Evolutionary conservation across 1,140 invertebrate genomes (phyloP).

Genomic region (Carcinoscorpius rotundicauda): DNA sequence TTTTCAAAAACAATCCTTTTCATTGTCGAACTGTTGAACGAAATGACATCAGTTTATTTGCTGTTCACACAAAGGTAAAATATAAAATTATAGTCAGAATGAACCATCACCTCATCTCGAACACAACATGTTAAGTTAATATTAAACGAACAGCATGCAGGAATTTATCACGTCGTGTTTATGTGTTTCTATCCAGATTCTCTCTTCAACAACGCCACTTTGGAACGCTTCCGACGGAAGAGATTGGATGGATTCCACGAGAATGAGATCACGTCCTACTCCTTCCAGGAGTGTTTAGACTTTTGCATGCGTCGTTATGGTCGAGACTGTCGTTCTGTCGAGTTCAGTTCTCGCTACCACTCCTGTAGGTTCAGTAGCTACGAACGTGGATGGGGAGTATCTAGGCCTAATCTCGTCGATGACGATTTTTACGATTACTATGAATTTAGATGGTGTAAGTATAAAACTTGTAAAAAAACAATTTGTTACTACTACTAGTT

Average conservation of each 20-base stretch:
- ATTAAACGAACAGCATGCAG: not conserved
- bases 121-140: not conserved
- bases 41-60: not conserved
- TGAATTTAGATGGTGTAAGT: constrained; percentile 59
- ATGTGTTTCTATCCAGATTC: constrained; percentile 16
- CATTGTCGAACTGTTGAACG: not conserved
- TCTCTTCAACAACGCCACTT: constrained; percentile 46
- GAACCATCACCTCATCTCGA: not conserved
- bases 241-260: constrained; percentile 71
- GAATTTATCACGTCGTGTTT: not conserved
- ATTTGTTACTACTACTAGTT: constrained; percentile 9
- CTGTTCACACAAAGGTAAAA: not conserved
- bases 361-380: constrained; percentile 71
- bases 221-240: constrained; percentile 74
- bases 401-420: constrained; percentile 53
- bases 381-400: constrained; percentile 35
- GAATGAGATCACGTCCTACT: constrained; percentile 71
- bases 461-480: constrained; percentile 2
- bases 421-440: constrained; percentile 85
- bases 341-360: constrained; percentile 68
- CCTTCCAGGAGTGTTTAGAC: constrained; percentile 73
- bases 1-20: no score
- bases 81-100: not conserved
- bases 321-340: constrained; percentile 56
- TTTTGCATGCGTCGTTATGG: constrained; percentile 56